A percentile compares a stretch with the other conserved stretches of the same genome.
phyloP scores from a whole-genome alignment of 1,140 invertebrate genomes.

The Acromyrmex heyeri region DNA sequence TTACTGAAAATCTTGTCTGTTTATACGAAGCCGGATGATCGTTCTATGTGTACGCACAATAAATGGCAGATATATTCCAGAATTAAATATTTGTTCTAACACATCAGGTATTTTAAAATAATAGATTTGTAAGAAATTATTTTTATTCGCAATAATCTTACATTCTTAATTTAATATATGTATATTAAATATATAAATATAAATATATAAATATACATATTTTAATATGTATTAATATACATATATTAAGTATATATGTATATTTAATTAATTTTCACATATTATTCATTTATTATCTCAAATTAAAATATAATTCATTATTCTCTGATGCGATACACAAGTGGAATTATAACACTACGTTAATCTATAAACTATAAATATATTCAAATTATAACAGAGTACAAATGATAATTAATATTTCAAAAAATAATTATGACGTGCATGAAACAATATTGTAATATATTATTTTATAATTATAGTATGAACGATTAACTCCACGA shows the following conservation, averaged over 20 bases:
- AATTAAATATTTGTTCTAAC: conserved; percentile 1
- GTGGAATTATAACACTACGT: neutral
- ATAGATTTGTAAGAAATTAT: neutral
- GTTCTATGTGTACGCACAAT: neutral
- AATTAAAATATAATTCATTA: conserved; percentile 23
- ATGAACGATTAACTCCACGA: neutral
- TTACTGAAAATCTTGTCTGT: neutral
- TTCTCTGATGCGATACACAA: neutral
- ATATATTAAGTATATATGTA: neutral
- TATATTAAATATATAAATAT: neutral
- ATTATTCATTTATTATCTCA: neutral
- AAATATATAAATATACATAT: neutral
- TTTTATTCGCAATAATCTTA: neutral
- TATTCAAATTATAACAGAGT: conserved; percentile 13
- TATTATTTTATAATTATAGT: conserved; percentile 18
- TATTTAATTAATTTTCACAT: conserved; percentile 16
- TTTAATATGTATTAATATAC: neutral
- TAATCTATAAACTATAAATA: neutral
- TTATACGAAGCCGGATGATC: neutral
- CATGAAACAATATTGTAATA: neutral
- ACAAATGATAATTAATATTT: conserved; percentile 29
- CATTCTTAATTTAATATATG: neutral
- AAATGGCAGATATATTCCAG: neutral
- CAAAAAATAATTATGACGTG: conserved; percentile 9
- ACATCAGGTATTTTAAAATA: neutral